Evolutionary conservation across 2,888 invertebrate genomes (phyloP).

Genomic region (Metopia argyrocephala): DNA sequence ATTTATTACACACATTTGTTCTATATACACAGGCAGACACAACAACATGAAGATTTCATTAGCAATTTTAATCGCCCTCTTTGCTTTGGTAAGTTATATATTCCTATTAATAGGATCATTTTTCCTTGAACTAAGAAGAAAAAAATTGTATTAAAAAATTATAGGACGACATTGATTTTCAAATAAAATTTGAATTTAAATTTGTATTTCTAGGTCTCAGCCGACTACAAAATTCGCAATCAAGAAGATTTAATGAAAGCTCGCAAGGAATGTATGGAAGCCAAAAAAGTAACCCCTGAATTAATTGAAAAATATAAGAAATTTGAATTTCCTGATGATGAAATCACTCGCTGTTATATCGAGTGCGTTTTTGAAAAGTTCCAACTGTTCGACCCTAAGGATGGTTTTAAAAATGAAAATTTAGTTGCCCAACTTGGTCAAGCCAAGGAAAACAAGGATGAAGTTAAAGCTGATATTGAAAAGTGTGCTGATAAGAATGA

Average conservation of each 20-base stretch:
- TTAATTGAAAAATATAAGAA: slow-evolving; percentile 77
- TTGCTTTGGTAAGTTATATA: slow-evolving; percentile 74
- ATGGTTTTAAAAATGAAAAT: slow-evolving; percentile 77
- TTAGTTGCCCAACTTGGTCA: slow-evolving; percentile 76
- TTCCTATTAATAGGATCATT: not conserved
- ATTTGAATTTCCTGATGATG: slow-evolving; percentile 77
- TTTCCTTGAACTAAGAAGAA: no score
- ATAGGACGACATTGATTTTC: not conserved
- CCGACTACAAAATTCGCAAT: slow-evolving; percentile 76
- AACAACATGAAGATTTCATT: slow-evolving; percentile 75
- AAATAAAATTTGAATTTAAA: not conserved
- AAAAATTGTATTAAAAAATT: not conserved
- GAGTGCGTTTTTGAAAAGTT: slow-evolving; percentile 77
- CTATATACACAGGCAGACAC: slow-evolving; percentile 8
- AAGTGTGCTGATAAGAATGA: slow-evolving; percentile 78
- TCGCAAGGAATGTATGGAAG: slow-evolving; percentile 76
- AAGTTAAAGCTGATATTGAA: slow-evolving; percentile 75
- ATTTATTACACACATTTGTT: slow-evolving; percentile 23
- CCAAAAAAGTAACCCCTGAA: slow-evolving; percentile 74
- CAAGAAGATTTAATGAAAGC: slow-evolving; percentile 75
- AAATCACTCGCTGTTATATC: slow-evolving; percentile 77
- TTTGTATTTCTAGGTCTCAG: slow-evolving; percentile 69
- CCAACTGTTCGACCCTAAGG: slow-evolving; percentile 75
- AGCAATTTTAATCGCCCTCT: slow-evolving; percentile 73
- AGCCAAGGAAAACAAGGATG: slow-evolving; percentile 74